Evolutionary conservation across 1,140 invertebrate genomes (phyloP), one percentile per base, ranked within the genome.

Genomic region (Drosophila micromelanica): DNA sequence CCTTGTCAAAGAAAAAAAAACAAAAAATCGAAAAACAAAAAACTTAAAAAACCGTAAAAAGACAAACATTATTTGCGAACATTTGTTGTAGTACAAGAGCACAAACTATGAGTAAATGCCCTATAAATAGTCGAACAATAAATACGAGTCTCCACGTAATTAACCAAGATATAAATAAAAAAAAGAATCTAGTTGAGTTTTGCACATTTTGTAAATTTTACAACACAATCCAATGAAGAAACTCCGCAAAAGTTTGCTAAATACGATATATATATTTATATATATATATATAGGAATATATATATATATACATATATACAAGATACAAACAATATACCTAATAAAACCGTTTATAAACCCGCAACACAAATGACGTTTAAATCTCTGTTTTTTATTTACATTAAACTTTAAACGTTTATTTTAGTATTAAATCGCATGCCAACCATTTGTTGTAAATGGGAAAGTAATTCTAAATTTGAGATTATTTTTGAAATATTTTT

Each of bases 181-280:
- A 52, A 59, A 73, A 43, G 72, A 72, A 76, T 73, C 75, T 64
- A 82, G 84, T 87, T 87, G 82, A 89, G 82, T 87, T 87, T 87
- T 87, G 84, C 82, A 87, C 82, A 87, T 87, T 87, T 87, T 87
- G 84, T 87, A 87, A 82, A 87, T 73, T 87, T 87, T 87, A 87
- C 82, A 87, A 87, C 84, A 86, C 84, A 48, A 76, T 73, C 57
- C 56, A 57, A 61, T 54, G 45, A 73, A 64, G 42, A 78, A 62
- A 71, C 15, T 56, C 70, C 56, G 52, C 74, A 77, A 70, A 73
- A 46, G 61, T 74, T 74, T 77, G 72, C 64, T 74, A 77, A 70
- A 73, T 63, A 69, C 75, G 61, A 78, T 67, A 72, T 73, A 85
- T 65, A 76, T 49, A 70, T 59, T 61, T 37, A 56, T 59, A 60